These are phyloP conservation scores for Drosophila aff. DNA, from an alignment of 1,140 invertebrate species.

Conservation along the genomic window DNA sequence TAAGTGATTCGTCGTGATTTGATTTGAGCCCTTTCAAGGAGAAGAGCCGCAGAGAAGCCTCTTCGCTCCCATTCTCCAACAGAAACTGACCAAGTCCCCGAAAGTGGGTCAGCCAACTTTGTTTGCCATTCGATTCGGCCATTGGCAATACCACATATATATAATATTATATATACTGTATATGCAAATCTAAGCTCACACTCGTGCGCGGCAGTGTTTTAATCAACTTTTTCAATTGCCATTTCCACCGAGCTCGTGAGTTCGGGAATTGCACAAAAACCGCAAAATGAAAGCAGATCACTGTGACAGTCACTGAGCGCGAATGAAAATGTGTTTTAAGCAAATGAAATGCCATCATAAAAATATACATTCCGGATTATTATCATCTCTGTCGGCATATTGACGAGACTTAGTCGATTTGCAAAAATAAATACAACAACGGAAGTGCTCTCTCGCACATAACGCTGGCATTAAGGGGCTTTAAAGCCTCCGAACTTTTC, in stretches of 20 bases:
- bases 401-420: constrained; percentile 21
- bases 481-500: neutral
- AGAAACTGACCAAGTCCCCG: neutral
- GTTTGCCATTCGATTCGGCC: constrained; percentile 52
- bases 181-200: constrained; percentile 32
- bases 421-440: neutral
- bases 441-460: neutral
- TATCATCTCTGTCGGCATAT: constrained; percentile 49
- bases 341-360: constrained; percentile 51
- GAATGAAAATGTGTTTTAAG: constrained; percentile 39
- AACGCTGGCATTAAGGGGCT: constrained; percentile 8
- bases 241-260: constrained; percentile 48
- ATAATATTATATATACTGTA: neutral
- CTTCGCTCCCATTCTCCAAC: neutral
- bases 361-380: constrained; percentile 44
- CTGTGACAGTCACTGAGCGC: constrained; percentile 4
- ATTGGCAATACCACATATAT: constrained; percentile 43
- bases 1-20: constrained; percentile 82
- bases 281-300: constrained; percentile 45
- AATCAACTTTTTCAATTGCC: constrained; percentile 73
- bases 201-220: constrained; percentile 39
- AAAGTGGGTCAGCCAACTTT: constrained; percentile 71
- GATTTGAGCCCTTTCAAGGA: constrained; percentile 52
- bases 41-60: constrained; percentile 15
- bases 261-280: constrained; percentile 38